Base-by-base conservation (phyloP, 2,797 vertebrate species). In the Pangasius krempfi region DNA sequence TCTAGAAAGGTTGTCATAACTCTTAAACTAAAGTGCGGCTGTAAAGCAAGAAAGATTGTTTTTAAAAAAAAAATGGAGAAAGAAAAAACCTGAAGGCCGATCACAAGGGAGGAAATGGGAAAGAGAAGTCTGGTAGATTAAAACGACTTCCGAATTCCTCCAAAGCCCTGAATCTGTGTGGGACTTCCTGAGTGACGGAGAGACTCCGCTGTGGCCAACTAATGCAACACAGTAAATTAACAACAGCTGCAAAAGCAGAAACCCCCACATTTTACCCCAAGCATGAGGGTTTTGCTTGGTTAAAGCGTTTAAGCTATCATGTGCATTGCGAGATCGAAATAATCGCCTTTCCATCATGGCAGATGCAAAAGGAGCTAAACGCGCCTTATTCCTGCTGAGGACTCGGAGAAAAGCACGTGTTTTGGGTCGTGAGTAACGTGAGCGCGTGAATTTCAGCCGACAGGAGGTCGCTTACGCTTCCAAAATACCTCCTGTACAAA, bases 71-170 rank as follows among this genome's bases (percentile, higher is more conserved):
- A 56, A 27, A 84, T 7, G 10, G 62, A 79, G 37, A 18, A 47
- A 70, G 22, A 4, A 40, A n/a, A 68, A 66, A 44, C 88, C 88
- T 82, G 54, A 14, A 47, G 60, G 58, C 64, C 37, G 44, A 84
- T 86, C 58, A 90, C 86, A 82, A 58, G 84, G 76, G 66, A 84
- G 84, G 73, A 89, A 66, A 88, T 58, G 75, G 85, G 84, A 25
- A 73, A 52, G 84, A 89, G 76, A 86, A 89, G 80, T 88, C 85
- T 58, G 82, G 91, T 92, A 88, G 94, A 93, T 80, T 92, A 84
- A 89, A 92, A 76, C 89, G 92, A 94, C 95, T 96, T 96, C 96
- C 94, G 95, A 96, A 96, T 96, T 96, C 95, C 95, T 95, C 6
- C 92, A 94, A 93, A 91, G 92, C 92, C 92, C 91, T 88, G 93